phyloP scores from a whole-genome alignment of 2,888 invertebrate species.

The Nineta flava region DNA sequence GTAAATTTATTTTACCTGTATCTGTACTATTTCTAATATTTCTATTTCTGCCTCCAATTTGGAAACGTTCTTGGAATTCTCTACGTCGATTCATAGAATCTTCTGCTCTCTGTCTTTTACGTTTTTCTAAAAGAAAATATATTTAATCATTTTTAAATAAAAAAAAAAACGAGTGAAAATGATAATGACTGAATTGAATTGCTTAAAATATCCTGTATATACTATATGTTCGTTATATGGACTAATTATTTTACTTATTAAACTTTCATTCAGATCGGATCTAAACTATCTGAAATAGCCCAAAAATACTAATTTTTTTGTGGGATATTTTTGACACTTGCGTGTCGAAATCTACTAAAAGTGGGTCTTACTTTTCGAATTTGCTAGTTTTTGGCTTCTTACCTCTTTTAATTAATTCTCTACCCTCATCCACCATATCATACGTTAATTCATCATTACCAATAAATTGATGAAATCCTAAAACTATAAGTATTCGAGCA shows the following conservation, averaged over 20 bases:
- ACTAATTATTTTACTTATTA: too few relatives aligned
- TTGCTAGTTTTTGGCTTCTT: constrained; percentile 14
- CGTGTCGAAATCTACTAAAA: too few relatives aligned
- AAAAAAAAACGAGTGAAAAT: background rate
- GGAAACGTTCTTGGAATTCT: constrained; percentile 53
- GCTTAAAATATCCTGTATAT: too few relatives aligned
- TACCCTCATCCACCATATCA: constrained; percentile 86
- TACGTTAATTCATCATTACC: constrained; percentile 87
- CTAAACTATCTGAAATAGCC: too few relatives aligned
- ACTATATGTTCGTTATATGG: too few relatives aligned
- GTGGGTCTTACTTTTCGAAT: too few relatives aligned
- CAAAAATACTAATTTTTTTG: too few relatives aligned
- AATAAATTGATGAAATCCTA: constrained; percentile 96
- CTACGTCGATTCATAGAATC: constrained; percentile 61
- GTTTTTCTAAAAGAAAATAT: constrained; percentile 44
- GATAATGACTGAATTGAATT: too few relatives aligned
- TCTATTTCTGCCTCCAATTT: constrained; percentile 26
- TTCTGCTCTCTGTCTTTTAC: constrained; percentile 63
- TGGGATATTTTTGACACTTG: too few relatives aligned
- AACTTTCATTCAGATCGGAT: too few relatives aligned
- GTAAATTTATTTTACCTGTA: constrained; percentile 23
- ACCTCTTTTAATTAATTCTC: constrained; percentile 83
- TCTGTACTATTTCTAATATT: constrained; percentile 29
- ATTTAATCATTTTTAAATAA: background rate
- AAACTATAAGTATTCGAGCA: constrained; percentile 69